A percentile compares a stretch with the other conserved stretches of the same genome.
Conservation (phyloP, 2,888 invertebrate genomes). For the Apodemia duryi region DNA sequence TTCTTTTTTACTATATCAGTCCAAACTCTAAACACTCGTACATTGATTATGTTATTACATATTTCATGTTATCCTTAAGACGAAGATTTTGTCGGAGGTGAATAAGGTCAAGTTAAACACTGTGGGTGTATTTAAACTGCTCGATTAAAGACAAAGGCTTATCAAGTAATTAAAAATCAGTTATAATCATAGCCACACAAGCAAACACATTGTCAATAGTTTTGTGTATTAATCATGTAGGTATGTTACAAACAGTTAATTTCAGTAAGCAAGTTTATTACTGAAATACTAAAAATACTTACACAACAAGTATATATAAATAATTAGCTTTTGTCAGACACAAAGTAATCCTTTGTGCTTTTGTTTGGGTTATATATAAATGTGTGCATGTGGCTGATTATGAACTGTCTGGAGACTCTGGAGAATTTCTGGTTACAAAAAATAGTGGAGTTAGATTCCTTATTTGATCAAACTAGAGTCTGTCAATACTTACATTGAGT, state of each 20-base stretch:
- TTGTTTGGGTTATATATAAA: too few relatives aligned
- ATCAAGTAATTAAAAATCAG: neutral
- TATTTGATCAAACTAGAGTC: too few relatives aligned
- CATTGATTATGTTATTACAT: neutral
- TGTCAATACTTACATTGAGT: too few relatives aligned
- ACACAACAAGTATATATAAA: too few relatives aligned
- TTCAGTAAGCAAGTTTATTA: neutral
- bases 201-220: neutral
- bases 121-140: neutral
- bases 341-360: too few relatives aligned
- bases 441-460: too few relatives aligned
- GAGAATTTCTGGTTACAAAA: too few relatives aligned
- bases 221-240: neutral
- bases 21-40: neutral
- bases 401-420: too few relatives aligned
- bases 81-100: neutral
- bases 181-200: neutral
- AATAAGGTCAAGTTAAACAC: conserved; percentile 7
- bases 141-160: neutral
- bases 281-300: too few relatives aligned
- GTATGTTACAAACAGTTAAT: neutral
- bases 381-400: too few relatives aligned
- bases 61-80: neutral
- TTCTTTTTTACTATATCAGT: neutral
- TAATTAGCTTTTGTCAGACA: too few relatives aligned